Evolutionary conservation across 2,888 invertebrate species (phyloP).

Genomic region (Cryptocheilus praepositus): DNA sequence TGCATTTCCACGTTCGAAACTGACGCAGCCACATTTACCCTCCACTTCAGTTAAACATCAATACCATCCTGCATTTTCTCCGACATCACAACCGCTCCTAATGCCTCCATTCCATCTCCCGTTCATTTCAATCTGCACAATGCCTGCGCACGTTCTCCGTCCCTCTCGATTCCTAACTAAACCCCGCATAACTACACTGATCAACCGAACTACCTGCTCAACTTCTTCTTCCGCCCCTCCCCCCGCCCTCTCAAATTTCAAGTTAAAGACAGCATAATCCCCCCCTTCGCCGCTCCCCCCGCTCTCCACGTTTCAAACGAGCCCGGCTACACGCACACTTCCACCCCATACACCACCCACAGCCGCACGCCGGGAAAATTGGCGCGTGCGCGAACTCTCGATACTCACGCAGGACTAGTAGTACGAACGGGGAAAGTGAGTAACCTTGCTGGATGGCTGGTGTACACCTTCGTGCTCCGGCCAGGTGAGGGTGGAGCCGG

Average conservation of each 20-base stretch:
- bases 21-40: no score
- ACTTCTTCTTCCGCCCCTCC: not conserved
- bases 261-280: no score
- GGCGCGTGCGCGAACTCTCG: conserved; percentile 8
- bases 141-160: not conserved
- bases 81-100: not conserved
- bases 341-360: conserved; percentile 17
- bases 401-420: conserved; percentile 41
- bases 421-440: conserved; percentile 56
- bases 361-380: conserved; percentile 20
- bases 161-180: not conserved
- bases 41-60: no score
- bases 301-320: conserved; percentile 4
- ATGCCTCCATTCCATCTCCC: not conserved
- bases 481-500: conserved; percentile 53
- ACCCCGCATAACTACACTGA: not conserved
- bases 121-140: no score
- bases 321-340: conserved; percentile 15
- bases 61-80: not conserved
- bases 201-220: not conserved
- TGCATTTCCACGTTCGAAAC: no score
- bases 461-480: conserved; percentile 42
- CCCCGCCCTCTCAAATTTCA: not conserved
- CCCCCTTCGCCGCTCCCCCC: conserved; percentile 23
- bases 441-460: conserved; percentile 56